These are phyloP conservation scores for mouse (Mus musculus) DNA, from an alignment of 2,113 vertebrate genomes.

Conservation along the genomic window DNA sequence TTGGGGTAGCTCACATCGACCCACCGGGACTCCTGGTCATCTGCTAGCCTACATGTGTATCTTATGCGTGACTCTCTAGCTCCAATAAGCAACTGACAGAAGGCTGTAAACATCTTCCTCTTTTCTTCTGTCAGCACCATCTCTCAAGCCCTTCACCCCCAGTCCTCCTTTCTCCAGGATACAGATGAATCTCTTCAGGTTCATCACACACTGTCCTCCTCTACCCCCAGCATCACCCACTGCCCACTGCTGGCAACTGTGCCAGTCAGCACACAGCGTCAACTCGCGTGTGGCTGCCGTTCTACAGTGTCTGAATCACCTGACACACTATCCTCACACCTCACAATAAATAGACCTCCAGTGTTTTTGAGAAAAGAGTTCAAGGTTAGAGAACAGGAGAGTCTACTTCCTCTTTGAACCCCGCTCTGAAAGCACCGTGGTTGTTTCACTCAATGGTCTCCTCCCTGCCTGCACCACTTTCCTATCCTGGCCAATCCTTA, in stretches of 20 bases:
- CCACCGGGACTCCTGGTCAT: neutral
- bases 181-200: neutral
- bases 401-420: neutral
- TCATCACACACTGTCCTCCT: neutral
- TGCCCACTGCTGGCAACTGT: neutral
- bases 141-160: neutral
- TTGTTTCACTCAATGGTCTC: neutral
- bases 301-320: neutral
- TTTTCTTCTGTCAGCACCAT: neutral
- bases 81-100: neutral
- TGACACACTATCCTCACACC: neutral
- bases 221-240: neutral
- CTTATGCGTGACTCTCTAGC: conserved; percentile 4
- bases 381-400: neutral
- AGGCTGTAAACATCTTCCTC: neutral
- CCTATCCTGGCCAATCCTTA: neutral
- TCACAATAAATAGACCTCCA: neutral
- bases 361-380: neutral
- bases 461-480: neutral
- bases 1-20: neutral
- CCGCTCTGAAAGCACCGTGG: neutral
- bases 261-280: neutral
- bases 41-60: neutral
- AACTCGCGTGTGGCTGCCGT: neutral
- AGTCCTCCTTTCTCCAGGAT: neutral